A percentile compares a stretch with the other conserved stretches of the same genome.
Evolutionary conservation across 2,888 invertebrate genomes (phyloP).

Genomic region (Andrena praecox): DNA sequence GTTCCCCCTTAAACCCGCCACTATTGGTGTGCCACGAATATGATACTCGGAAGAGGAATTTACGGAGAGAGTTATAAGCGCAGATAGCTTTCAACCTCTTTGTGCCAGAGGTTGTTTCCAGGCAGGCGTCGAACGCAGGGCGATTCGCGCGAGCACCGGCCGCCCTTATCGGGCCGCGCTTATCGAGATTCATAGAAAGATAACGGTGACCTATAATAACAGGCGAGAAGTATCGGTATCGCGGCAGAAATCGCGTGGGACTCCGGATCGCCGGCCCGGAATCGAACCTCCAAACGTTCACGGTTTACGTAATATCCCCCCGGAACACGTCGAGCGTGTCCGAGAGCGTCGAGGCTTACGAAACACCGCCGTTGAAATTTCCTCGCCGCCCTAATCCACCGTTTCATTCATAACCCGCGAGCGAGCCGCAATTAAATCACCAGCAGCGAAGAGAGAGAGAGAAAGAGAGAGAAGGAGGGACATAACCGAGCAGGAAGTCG

Average conservation of each 20-base stretch:
- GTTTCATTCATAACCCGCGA: constrained; percentile 54
- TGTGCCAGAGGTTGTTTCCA: not conserved
- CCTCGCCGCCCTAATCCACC: constrained; percentile 33
- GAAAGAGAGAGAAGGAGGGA: not conserved
- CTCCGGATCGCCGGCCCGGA: constrained; percentile 30
- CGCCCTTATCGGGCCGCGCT: constrained; percentile 37
- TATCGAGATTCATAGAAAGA: constrained; percentile 61
- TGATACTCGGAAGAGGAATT: not conserved
- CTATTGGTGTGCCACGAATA: too few species aligned
- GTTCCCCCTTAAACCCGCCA: too few species aligned
- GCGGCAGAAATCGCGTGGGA: constrained; percentile 58
- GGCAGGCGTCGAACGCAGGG: not conserved
- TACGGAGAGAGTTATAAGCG: not conserved
- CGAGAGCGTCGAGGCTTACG: constrained; percentile 4
- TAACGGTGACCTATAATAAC: constrained; percentile 61
- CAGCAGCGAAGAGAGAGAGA: not conserved
- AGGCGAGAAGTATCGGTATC: constrained; percentile 53
- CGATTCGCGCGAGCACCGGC: constrained; percentile 21
- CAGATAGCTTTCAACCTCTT: too few species aligned
- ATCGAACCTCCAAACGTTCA: constrained; percentile 51
- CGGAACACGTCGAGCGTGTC: constrained; percentile 38
- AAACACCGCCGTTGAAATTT: constrained; percentile 22
- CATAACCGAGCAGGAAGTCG: constrained; percentile 49
- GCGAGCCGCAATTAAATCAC: constrained; percentile 34
- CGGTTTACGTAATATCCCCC: constrained; percentile 36